A percentile compares a stretch with the other conserved stretches of the same genome.
These are phyloP conservation scores for Mythimna pallens DNA, from an alignment of 2,888 invertebrate genomes.

Conservation along the genomic window DNA sequence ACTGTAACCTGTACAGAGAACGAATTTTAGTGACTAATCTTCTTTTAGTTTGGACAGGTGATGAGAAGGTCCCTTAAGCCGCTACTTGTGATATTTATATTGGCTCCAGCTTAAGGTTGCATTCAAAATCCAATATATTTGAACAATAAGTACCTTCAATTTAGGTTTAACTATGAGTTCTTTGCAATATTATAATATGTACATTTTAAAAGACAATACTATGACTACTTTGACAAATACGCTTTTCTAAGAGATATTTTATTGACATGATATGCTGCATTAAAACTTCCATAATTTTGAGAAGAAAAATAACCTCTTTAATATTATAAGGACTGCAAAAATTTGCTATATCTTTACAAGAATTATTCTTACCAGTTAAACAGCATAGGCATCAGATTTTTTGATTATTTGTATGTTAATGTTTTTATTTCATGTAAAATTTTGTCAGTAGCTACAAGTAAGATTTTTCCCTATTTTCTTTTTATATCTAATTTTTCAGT, in stretches of 20 bases:
- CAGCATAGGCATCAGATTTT: constrained; percentile 75
- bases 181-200: constrained; percentile 76
- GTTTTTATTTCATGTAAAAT: constrained; percentile 71
- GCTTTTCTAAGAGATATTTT: constrained; percentile 78
- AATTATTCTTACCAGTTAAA: constrained; percentile 72
- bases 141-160: constrained; percentile 64
- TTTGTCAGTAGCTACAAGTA: constrained; percentile 70
- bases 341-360: constrained; percentile 86
- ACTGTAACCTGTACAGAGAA: constrained; percentile 85
- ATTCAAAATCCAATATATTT: constrained; percentile 69
- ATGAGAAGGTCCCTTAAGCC: constrained; percentile 79
- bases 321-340: constrained; percentile 84
- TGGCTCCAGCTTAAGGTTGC: constrained; percentile 79
- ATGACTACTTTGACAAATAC: constrained; percentile 75
- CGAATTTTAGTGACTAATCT: constrained; percentile 84
- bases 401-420: constrained; percentile 69
- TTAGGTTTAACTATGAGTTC: constrained; percentile 72
- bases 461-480: constrained; percentile 62
- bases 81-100: constrained; percentile 86
- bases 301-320: constrained; percentile 74
- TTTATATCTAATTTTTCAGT: constrained; percentile 60
- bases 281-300: constrained; percentile 78
- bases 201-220: constrained; percentile 77
- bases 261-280: constrained; percentile 75
- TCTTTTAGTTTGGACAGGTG: constrained; percentile 73